Base-by-base conservation (phyloP, 1,140 invertebrate species). In the Drosophila malerkotliana region DNA sequence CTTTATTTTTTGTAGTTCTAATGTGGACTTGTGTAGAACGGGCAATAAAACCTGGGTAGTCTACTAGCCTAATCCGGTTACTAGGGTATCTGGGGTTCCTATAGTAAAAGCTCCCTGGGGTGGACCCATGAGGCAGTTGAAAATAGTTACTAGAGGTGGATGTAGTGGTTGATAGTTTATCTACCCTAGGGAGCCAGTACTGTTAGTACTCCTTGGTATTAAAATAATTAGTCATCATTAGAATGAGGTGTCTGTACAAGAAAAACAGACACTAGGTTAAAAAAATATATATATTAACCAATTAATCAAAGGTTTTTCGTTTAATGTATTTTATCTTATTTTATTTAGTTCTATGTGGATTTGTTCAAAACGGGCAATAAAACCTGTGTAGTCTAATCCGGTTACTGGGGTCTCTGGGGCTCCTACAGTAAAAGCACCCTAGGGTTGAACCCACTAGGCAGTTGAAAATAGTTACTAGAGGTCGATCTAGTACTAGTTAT, bases 21-120 rank as follows among this genome's bases (percentile, higher is more conserved):
- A 63, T 45, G 21, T 10, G 63, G 59, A 51, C 64, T 67, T 67
- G 60, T 49, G 47, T 34, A 14, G 26, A 34, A 52, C 47, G 34
- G 63, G 14, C 63, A 64, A 67, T 67, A 28, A 64, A 67, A 64
- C 59, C 26, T 18, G 28, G 59, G 45, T 67, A 52, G 60, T 47
- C 28, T 32, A 66, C 30, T n/a, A 63, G 44, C 59, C 63, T 67
- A 67, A 64, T 64, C 63, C 59, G 44, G 63, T 64, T 67, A 67
- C 59, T 26, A 32, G 14, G 18, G 10, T 10, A 26, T 10, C 5
- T 3, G 4, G 45, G 15, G 7, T 8, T 32, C n/a, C 4, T n/a
- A 44, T 14, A 44, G 37, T 44, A 44, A 51, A 63, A 51, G 47
- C 18, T 26, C 26, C n/a, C 5, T 15, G 8, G 26, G 45, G 58